phyloP scores from a whole-genome alignment of 2,113 vertebrate genomes.

The Periophthalmodon schlosseri region DNA sequence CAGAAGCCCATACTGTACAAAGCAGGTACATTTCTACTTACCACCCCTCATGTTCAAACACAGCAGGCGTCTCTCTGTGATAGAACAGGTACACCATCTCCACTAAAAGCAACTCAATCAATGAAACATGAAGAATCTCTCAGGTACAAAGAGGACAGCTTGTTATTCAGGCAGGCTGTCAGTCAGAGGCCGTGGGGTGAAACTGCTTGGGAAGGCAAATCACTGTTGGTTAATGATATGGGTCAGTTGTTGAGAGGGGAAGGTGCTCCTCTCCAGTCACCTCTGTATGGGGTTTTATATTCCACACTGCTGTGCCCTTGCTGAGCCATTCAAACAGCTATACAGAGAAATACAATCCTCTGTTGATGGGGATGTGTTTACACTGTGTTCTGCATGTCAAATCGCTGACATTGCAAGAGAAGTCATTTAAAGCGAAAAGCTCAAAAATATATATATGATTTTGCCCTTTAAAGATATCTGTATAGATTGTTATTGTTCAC shows the following conservation, averaged over 20 bases:
- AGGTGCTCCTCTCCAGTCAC: slow-evolving; percentile 45
- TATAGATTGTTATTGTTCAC: background rate
- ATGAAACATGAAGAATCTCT: slow-evolving; percentile 72
- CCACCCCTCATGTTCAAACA: slow-evolving; percentile 42
- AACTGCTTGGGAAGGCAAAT: slow-evolving; percentile 56
- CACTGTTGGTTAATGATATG: slow-evolving; percentile 61
- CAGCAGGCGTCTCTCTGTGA: slow-evolving; percentile 37
- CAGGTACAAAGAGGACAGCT: slow-evolving; percentile 44
- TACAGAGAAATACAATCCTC: slow-evolving; percentile 50
- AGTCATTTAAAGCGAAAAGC: slow-evolving; percentile 36
- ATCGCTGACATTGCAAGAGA: slow-evolving; percentile 43
- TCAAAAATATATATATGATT: slow-evolving; percentile 19
- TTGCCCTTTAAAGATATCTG: background rate
- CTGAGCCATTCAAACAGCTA: slow-evolving; percentile 48
- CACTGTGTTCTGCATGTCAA: slow-evolving; percentile 48
- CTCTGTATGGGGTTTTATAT: slow-evolving; percentile 41
- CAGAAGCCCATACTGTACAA: slow-evolving; percentile 51
- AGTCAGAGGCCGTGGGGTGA: slow-evolving; percentile 48
- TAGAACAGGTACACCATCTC: slow-evolving; percentile 45
- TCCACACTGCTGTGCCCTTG: slow-evolving; percentile 48
- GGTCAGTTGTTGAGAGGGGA: slow-evolving; percentile 59
- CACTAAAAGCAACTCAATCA: slow-evolving; percentile 67
- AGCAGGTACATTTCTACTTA: slow-evolving; percentile 46
- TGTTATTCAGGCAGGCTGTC: slow-evolving; percentile 61
- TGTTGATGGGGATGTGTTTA: slow-evolving; percentile 48